phyloP scores from a whole-genome alignment of 2,888 invertebrate species.

The Cenopis cana region DNA sequence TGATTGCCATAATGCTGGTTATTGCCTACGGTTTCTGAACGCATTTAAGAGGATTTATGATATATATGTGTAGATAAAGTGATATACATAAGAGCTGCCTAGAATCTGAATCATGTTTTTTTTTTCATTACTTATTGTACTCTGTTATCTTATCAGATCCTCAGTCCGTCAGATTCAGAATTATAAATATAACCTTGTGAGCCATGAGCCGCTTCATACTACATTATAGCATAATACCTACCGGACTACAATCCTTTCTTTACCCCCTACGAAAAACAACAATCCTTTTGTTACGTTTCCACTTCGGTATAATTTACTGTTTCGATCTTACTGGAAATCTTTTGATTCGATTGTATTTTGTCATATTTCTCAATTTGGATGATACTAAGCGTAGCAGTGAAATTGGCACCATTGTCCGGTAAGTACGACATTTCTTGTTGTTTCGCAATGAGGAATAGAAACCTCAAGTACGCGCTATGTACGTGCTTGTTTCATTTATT shows the following conservation, averaged over 20 bases:
- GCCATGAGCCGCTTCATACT: too few species aligned
- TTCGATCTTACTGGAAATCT: background rate
- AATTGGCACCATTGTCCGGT: conserved; percentile 57
- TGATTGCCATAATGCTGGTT: too few species aligned
- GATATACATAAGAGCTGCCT: too few species aligned
- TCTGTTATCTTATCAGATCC: too few species aligned
- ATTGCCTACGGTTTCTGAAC: too few species aligned
- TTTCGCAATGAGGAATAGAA: conserved; percentile 64
- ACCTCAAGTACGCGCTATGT: conserved; percentile 59
- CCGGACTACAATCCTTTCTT: background rate
- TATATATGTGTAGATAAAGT: too few species aligned
- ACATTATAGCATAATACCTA: too few species aligned
- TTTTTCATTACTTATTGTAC: too few species aligned
- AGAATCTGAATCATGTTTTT: too few species aligned
- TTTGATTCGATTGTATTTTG: conserved; percentile 2
- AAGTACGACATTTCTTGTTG: conserved; percentile 31
- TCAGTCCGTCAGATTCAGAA: too few species aligned
- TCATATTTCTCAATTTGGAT: conserved; percentile 27
- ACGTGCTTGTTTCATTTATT: conserved; percentile 40
- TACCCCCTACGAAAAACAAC: background rate
- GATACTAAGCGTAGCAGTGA: conserved; percentile 49
- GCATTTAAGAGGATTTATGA: too few species aligned
- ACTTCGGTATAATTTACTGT: background rate
- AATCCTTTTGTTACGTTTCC: background rate
- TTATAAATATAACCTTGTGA: too few species aligned